phyloP scores from a whole-genome alignment of 2,888 invertebrate genomes.

The Sussaba pulchella region DNA sequence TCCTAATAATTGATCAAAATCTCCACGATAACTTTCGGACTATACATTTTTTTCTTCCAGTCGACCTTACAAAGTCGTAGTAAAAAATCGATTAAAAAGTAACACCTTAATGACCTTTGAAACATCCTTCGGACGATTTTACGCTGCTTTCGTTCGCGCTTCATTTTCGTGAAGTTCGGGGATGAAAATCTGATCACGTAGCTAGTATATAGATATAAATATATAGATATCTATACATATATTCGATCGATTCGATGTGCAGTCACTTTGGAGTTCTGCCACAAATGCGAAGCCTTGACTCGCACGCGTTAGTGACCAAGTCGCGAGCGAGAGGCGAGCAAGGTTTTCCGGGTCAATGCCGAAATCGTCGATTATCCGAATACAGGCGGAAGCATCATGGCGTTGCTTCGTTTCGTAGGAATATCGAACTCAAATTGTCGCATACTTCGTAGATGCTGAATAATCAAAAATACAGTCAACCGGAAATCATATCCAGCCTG shows the following conservation, averaged over 20 bases:
- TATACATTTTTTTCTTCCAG: no score
- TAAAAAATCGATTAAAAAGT: no score
- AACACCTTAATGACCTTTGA: no score
- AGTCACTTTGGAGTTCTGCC: constrained; percentile 75
- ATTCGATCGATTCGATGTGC: constrained; percentile 65
- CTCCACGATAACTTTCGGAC: no score
- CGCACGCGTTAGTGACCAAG: constrained; percentile 59
- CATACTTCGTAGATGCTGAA: constrained; percentile 1
- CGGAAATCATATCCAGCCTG: background rate
- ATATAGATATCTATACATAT: background rate
- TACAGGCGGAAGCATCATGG: background rate
- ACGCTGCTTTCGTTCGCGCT: no score
- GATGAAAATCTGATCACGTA: no score
- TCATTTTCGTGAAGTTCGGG: no score
- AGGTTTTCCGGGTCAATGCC: constrained; percentile 74
- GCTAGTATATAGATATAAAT: no score
- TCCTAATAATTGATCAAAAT: no score
- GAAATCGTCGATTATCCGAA: constrained; percentile 68
- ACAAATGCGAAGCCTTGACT: constrained; percentile 77
- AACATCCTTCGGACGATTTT: no score
- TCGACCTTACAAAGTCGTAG: no score
- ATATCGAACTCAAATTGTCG: constrained; percentile 26
- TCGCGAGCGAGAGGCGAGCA: constrained; percentile 36
- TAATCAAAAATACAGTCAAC: constrained; percentile 20
- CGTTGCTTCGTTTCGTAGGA: background rate